Conservation (phyloP, 2,113 vertebrate species). For the Syngnathus typhle region DNA sequence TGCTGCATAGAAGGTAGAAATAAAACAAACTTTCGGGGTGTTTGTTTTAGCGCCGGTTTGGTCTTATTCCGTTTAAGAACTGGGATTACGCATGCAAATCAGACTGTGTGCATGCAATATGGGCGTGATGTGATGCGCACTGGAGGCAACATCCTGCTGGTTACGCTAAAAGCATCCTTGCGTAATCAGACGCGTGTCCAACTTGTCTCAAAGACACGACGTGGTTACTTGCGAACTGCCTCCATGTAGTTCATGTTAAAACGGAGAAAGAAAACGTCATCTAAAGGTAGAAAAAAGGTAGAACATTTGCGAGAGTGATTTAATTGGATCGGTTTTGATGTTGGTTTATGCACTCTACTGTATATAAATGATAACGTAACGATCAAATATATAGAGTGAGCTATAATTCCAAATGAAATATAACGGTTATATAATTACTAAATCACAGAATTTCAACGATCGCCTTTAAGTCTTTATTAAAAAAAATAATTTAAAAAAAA, state of each 20-base stretch:
- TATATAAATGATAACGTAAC: not conserved
- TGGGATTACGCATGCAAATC: not conserved
- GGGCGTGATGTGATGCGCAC: not conserved
- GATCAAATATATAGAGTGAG: not conserved
- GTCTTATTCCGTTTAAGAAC: not conserved
- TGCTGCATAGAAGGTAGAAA: constrained; percentile 90
- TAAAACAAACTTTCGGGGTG: not conserved
- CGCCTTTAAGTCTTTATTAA: not conserved
- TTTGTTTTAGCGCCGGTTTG: too few relatives aligned
- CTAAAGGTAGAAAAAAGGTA: not conserved
- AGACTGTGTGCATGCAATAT: not conserved
- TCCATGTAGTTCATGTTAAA: not conserved
- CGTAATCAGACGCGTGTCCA: not conserved
- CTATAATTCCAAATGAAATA: not conserved
- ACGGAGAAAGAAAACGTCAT: not conserved
- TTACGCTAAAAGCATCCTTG: constrained; percentile 11
- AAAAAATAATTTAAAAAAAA: too few relatives aligned
- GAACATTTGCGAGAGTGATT: not conserved
- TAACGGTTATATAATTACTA: not conserved
- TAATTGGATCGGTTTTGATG: not conserved
- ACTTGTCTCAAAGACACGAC: not conserved
- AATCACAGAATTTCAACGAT: not conserved
- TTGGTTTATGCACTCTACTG: not conserved
- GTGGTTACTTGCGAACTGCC: constrained; percentile 12
- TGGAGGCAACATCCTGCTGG: constrained; percentile 3